These are phyloP conservation scores for Apamea epomidion DNA, from an alignment of 2,888 invertebrate genomes.

Conservation along the genomic window DNA sequence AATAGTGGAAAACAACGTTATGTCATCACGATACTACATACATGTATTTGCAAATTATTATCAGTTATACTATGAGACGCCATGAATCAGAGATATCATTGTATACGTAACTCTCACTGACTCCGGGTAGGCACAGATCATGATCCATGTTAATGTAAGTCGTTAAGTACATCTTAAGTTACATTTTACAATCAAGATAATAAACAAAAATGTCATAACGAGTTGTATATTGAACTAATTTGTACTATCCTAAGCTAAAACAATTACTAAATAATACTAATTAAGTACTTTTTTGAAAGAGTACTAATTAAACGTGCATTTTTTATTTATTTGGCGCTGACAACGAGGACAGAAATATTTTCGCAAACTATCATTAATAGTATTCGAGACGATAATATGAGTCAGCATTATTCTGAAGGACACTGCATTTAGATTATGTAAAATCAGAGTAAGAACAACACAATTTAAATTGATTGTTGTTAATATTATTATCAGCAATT, in stretches of 20 bases:
- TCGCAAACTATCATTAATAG: not conserved
- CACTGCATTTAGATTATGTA: not conserved
- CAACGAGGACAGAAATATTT: not conserved
- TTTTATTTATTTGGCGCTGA: not conserved
- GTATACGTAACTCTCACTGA: conserved; percentile 14
- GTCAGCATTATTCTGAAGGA: not conserved
- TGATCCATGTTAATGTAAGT: conserved; percentile 7
- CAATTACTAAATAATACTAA: conserved; percentile 53
- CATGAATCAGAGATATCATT: conserved; percentile 36
- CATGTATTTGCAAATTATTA: not conserved
- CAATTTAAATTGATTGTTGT: not conserved
- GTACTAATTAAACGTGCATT: conserved; percentile 33
- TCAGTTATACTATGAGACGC: not conserved
- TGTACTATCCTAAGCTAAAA: conserved; percentile 73
- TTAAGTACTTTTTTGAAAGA: conserved; percentile 69
- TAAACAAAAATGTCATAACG: conserved; percentile 51
- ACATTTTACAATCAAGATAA: conserved; percentile 20
- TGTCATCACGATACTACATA: not conserved
- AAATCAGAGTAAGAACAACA: not conserved
- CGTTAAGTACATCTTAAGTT: conserved; percentile 55
- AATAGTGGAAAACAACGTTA: not conserved
- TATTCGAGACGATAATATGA: not conserved
- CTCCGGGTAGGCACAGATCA: conserved; percentile 31
- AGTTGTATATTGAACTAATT: conserved; percentile 72
- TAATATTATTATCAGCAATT: not conserved